These are phyloP conservation scores for Mesoclemmys tuberculata DNA, from an alignment of 2,113 vertebrate species.

Conservation along the genomic window DNA sequence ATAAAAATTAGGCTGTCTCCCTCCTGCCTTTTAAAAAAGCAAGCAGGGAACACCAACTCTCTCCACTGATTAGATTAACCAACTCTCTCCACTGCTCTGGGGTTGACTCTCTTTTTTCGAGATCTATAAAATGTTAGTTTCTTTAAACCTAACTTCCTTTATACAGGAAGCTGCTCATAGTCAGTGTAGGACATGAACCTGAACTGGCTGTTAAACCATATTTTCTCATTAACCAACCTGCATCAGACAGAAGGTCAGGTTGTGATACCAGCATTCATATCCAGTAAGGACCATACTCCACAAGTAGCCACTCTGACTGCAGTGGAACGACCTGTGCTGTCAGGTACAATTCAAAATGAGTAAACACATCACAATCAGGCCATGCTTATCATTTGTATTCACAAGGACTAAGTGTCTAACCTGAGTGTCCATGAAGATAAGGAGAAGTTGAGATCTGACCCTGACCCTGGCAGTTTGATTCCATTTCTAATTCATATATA, in stretches of 20 bases:
- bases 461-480: not conserved
- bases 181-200: not conserved
- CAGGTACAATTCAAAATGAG: not conserved
- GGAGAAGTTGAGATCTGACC: not conserved
- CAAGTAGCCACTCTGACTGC: not conserved
- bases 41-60: accelerated
- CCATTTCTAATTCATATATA: slow-evolving; percentile 15
- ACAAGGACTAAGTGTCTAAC: not conserved
- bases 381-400: not conserved
- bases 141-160: not conserved
- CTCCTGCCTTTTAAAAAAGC: not conserved
- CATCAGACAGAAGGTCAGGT: no score
- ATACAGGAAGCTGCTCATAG: not conserved
- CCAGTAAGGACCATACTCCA: no score
- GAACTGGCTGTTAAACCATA: not conserved
- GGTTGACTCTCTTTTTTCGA: not conserved
- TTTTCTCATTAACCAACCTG: not conserved
- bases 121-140: not conserved
- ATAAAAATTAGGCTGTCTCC: not conserved
- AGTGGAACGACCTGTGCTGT: not conserved
- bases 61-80: not conserved
- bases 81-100: not conserved
- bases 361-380: not conserved
- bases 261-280: not conserved
- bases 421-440: not conserved